phyloP scores from a whole-genome alignment of 2,888 invertebrate species.

The Rutpela maculata region DNA sequence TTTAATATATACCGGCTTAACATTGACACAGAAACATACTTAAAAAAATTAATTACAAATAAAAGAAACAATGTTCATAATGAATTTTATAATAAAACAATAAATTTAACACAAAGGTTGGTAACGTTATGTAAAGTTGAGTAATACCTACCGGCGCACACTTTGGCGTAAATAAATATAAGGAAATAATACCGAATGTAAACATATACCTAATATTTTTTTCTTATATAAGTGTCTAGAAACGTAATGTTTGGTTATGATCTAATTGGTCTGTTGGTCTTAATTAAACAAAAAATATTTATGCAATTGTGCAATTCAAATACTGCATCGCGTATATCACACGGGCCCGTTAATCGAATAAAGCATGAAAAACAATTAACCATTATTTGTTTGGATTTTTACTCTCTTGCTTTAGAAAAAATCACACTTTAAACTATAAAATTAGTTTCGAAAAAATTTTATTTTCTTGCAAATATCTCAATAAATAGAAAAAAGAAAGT shows the following conservation, averaged over 20 bases:
- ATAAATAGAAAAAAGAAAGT: no score
- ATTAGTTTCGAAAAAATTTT: no score
- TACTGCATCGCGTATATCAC: not conserved
- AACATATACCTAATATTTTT: slow-evolving; percentile 13
- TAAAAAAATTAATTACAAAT: slow-evolving; percentile 17
- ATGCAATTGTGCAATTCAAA: not conserved
- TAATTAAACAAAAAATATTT: not conserved
- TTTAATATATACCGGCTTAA: slow-evolving; percentile 32
- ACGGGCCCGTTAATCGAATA: not conserved
- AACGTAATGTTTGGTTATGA: slow-evolving; percentile 21
- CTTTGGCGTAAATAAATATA: slow-evolving; percentile 39
- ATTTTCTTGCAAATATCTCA: no score
- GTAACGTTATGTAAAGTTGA: slow-evolving; percentile 20
- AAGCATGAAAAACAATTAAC: not conserved
- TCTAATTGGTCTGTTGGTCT: slow-evolving; percentile 3
- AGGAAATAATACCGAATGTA: slow-evolving; percentile 32
- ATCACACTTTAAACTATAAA: no score
- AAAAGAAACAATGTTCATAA: slow-evolving; percentile 12
- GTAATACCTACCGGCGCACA: slow-evolving; percentile 16
- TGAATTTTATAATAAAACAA: slow-evolving; percentile 13
- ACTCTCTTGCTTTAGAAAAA: no score
- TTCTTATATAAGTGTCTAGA: not conserved
- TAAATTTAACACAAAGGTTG: not conserved
- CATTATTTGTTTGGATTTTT: not conserved
- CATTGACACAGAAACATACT: slow-evolving; percentile 47